Evolutionary conservation across 2,113 vertebrate species (phyloP).

Genomic region (Callocephalon fimbriatum): DNA sequence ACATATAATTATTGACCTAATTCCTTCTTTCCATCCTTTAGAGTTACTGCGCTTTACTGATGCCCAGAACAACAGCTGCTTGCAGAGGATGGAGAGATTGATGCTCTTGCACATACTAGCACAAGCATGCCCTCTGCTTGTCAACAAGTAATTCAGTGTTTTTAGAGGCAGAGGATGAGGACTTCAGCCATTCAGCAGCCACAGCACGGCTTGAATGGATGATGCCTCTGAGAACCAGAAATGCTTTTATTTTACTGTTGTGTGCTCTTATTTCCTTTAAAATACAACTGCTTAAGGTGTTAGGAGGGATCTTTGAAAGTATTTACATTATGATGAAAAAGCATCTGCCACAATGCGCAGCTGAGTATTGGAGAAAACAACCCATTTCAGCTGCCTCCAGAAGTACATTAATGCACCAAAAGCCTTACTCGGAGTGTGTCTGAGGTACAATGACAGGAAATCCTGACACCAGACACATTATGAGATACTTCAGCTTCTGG

Average conservation of each 20-base stretch:
- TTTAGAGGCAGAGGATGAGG: background rate
- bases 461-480: accelerated
- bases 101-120: background rate
- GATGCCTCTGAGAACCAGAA: background rate
- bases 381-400: background rate
- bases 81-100: background rate
- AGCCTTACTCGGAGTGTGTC: accelerated
- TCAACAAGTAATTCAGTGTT: background rate
- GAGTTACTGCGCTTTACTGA: background rate
- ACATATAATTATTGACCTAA: background rate
- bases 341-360: background rate
- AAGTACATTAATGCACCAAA: background rate
- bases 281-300: background rate
- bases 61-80: background rate
- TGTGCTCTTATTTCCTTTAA: background rate
- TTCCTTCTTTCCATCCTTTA: background rate
- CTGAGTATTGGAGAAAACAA: background rate
- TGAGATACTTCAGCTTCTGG: background rate
- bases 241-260: background rate
- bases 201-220: background rate
- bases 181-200: background rate
- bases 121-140: too few relatives aligned
- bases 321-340: background rate
- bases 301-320: background rate
- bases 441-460: accelerated